phyloP scores from a whole-genome alignment of 2,888 invertebrate genomes.

The Petrophora chlorosata region DNA sequence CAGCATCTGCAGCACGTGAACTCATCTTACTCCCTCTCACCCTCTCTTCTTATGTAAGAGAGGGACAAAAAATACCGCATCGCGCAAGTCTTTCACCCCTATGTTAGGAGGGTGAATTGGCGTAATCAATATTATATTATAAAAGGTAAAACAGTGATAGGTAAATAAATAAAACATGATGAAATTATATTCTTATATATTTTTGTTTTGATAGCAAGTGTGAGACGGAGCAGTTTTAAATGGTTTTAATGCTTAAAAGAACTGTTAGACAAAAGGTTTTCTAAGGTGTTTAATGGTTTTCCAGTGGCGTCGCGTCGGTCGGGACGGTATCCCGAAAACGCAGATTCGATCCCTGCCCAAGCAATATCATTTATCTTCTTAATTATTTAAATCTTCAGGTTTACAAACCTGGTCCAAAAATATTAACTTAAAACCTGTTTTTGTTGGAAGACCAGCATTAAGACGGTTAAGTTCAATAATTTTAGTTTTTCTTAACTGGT shows the following conservation, averaged over 20 bases:
- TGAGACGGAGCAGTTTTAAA: not conserved
- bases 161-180: constrained; percentile 34
- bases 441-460: no score
- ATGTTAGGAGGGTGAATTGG: constrained; percentile 48
- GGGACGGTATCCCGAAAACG: no score
- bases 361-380: no score
- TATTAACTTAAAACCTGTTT: no score
- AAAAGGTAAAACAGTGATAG: constrained; percentile 41
- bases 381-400: no score
- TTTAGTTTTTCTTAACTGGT: no score
- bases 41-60: constrained; percentile 34
- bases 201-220: constrained; percentile 3
- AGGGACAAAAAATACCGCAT: constrained; percentile 53
- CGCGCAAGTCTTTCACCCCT: constrained; percentile 68
- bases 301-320: no score
- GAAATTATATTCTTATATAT: not conserved
- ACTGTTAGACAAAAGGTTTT: not conserved
- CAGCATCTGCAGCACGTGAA: constrained; percentile 77
- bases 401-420: no score
- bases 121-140: constrained; percentile 69
- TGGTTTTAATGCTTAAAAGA: not conserved
- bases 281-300: no score
- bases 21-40: constrained; percentile 52
- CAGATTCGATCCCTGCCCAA: no score
- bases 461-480: no score